Conservation (phyloP, 2,113 vertebrate genomes). For the Oostethus manadensis region DNA sequence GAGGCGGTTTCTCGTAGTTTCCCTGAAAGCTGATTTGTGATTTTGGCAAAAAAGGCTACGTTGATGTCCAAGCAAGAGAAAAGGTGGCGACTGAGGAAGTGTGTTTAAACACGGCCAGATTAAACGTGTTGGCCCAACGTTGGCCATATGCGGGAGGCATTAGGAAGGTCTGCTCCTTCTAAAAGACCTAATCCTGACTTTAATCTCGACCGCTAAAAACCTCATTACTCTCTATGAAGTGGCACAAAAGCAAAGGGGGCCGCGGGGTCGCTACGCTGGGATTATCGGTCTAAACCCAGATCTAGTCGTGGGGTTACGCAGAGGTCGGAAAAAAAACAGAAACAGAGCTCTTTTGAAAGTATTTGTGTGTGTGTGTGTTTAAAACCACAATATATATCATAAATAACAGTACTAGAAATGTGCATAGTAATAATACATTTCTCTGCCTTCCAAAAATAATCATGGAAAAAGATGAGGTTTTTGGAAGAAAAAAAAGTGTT, state of each 20-base stretch:
- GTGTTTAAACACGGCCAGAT: slow-evolving; percentile 40
- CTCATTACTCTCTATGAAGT: slow-evolving; percentile 62
- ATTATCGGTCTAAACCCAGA: slow-evolving; percentile 37
- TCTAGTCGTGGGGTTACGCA: background rate
- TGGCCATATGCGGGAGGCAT: slow-evolving; percentile 40
- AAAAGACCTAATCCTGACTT: slow-evolving; percentile 56
- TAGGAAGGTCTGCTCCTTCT: slow-evolving; percentile 41
- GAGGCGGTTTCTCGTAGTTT: too few relatives aligned
- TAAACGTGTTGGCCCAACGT: slow-evolving; percentile 17
- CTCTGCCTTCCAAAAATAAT: too few relatives aligned
- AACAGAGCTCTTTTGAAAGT: too few relatives aligned
- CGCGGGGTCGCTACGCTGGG: slow-evolving; percentile 22
- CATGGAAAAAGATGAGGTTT: too few relatives aligned
- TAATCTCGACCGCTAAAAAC: slow-evolving; percentile 57
- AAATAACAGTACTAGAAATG: too few relatives aligned
- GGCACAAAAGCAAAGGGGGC: slow-evolving; percentile 43
- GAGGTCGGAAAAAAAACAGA: too few relatives aligned
- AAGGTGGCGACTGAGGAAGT: slow-evolving; percentile 19
- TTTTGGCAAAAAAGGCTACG: too few relatives aligned
- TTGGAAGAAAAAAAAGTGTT: too few relatives aligned
- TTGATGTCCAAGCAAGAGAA: background rate
- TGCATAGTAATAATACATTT: too few relatives aligned
- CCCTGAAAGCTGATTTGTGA: too few relatives aligned
- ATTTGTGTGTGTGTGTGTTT: too few relatives aligned
- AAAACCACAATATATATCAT: too few relatives aligned